Evolutionary conservation across 1,140 invertebrate genomes (phyloP).

Genomic region (Choristoneura fumiferana): DNA sequence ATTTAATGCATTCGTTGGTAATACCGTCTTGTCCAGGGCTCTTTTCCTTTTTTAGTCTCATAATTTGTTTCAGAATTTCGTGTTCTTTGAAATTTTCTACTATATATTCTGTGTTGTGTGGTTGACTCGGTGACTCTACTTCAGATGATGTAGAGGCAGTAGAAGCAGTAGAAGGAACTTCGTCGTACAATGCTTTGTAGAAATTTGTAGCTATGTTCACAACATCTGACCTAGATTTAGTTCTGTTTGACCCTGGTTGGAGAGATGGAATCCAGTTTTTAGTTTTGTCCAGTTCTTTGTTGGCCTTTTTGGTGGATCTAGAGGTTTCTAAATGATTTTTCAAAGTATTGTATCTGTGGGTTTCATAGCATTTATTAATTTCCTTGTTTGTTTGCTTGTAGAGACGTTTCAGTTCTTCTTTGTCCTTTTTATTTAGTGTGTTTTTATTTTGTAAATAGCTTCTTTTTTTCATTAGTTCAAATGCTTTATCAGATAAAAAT

Average conservation of each 20-base stretch:
- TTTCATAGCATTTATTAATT: slow-evolving; percentile 18
- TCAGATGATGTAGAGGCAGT: too few species aligned
- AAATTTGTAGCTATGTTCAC: slow-evolving; percentile 26
- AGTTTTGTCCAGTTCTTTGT: slow-evolving; percentile 21
- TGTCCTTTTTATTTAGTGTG: slow-evolving; percentile 23
- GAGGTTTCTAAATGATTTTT: slow-evolving; percentile 22
- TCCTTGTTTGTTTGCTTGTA: slow-evolving; percentile 23
- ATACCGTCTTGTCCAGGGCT: slow-evolving; percentile 13
- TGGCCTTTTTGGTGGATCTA: slow-evolving; percentile 25
- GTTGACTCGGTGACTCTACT: too few species aligned
- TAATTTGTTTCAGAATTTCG: slow-evolving; percentile 1
- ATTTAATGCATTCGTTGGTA: background rate
- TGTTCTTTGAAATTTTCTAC: too few species aligned
- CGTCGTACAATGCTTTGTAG: background rate
- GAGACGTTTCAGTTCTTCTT: slow-evolving; percentile 28
- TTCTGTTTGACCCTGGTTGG: slow-evolving; percentile 19
- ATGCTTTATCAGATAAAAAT: slow-evolving; percentile 17
- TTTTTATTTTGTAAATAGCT: slow-evolving; percentile 21
- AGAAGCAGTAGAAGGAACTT: background rate
- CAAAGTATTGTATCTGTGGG: slow-evolving; percentile 21
- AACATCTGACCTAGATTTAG: slow-evolving; percentile 26
- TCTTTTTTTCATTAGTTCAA: slow-evolving; percentile 17
- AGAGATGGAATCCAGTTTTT: slow-evolving; percentile 28
- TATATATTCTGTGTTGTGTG: background rate
- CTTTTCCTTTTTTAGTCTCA: slow-evolving; percentile 16